Percentiles rank a stretch among this genome's conserved stretches.
Evolutionary conservation across 2,888 invertebrate genomes (phyloP).

Genomic region (Eudasyphora cyanicolor): DNA sequence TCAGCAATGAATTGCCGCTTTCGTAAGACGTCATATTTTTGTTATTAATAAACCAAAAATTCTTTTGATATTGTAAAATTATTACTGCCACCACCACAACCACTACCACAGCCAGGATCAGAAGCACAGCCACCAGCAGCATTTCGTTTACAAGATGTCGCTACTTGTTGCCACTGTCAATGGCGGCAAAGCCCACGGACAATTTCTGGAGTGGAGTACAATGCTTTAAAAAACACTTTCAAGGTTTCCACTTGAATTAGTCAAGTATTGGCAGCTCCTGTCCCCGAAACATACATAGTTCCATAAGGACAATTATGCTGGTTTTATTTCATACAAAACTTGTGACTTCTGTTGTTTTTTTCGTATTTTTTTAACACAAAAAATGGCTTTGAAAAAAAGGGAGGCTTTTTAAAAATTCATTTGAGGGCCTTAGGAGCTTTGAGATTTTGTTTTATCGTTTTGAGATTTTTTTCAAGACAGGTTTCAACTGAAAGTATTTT

Average conservation of each 20-base stretch:
- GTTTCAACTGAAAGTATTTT: constrained; percentile 31
- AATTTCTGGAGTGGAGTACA: neutral
- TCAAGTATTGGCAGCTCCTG: constrained; percentile 65
- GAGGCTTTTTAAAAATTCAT: neutral
- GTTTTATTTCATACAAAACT: too few species aligned
- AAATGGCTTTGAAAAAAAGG: neutral
- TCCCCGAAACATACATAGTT: constrained; percentile 30
- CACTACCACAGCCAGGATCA: neutral
- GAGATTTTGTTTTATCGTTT: neutral
- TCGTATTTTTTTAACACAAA: neutral
- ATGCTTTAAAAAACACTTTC: constrained; percentile 59
- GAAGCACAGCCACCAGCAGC: constrained; percentile 25
- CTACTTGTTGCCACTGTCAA: constrained; percentile 62
- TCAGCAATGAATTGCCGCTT: neutral
- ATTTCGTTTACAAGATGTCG: constrained; percentile 47
- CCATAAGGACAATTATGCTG: too few species aligned
- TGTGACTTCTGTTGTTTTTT: constrained; percentile 53
- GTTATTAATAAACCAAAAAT: constrained; percentile 31
- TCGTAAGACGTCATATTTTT: constrained; percentile 35
- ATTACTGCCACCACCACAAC: neutral
- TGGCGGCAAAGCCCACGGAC: constrained; percentile 37
- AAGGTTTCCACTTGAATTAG: constrained; percentile 64
- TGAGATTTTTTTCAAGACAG: neutral
- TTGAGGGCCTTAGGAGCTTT: constrained; percentile 51
- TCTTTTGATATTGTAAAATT: constrained; percentile 7